phyloP scores from a whole-genome alignment of 2,797 vertebrate species.

The Peromyscus attwateri region DNA sequence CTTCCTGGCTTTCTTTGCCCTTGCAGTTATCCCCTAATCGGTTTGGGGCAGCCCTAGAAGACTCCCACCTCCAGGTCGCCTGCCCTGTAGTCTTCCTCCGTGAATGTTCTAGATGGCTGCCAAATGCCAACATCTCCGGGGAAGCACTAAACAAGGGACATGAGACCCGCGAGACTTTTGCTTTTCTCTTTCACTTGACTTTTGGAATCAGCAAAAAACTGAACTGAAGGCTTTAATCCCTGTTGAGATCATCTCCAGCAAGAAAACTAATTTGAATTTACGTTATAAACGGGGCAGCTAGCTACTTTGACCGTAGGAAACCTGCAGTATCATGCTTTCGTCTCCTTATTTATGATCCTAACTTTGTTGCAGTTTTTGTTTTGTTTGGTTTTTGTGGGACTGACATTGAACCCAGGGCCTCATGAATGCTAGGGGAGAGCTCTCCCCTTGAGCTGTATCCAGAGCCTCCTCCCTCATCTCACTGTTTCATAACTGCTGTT shows the following conservation, averaged over 20 bases:
- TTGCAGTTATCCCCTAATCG: neutral
- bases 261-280: conserved; percentile 2
- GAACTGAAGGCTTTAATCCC: neutral
- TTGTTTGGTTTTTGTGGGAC: neutral
- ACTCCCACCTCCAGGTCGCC: neutral
- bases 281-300: neutral
- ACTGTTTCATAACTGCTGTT: conserved; percentile 30
- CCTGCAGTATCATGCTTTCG: neutral
- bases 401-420: neutral
- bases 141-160: neutral
- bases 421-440: neutral
- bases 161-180: conserved; percentile 1
- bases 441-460: neutral
- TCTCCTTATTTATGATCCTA: neutral
- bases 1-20: neutral
- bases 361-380: neutral
- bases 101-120: neutral
- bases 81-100: neutral
- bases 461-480: neutral
- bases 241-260: neutral
- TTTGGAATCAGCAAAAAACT: conserved; percentile 39
- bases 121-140: neutral
- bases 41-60: neutral
- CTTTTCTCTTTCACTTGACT: neutral
- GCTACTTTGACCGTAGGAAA: neutral